Evolutionary conservation across 2,888 invertebrate species (phyloP), one percentile per base, ranked within the genome.

Genomic region (Andrena hattorfiana): DNA sequence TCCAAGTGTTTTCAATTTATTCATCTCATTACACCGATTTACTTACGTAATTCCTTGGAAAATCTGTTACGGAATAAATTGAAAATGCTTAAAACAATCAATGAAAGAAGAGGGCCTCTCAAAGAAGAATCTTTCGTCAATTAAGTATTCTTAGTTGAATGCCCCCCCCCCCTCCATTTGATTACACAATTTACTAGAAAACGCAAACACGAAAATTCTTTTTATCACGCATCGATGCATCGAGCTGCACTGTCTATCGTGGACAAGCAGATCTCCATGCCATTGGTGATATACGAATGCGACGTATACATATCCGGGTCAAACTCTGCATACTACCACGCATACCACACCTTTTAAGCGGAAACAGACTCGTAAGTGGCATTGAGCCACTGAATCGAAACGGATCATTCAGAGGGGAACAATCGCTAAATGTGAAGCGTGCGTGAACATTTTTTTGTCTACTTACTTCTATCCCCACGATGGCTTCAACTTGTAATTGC

Each of bases 341-440:
- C 59, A 16, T 35, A 69, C 76, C 42, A 30, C 35, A 30, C 70
- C 49, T 71, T 60, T 56, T 32, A 49, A 71, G 42, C 56, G 56
- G 60, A 66, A 77, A 59, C 42, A 23, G 56, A 56, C 56, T 56
- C 23, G 54, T 13, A 35, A 68, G 28, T 71, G 77, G 64, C 71
- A 77, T 77, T 77, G 77, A 77, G 56, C 30, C 42, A 42, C 16
- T 32, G 64, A 73, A 28, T 64, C n/a, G 64, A 77, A 56, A 70
- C 63, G 64, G 35, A 71, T 32, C n/a, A 3, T 16, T 60, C 56
- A 13, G 42, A 48, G 59, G 48, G 71, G 64, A 60, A 64, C 49
- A 8, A 30, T 49, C 59, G 48, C 23, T 35, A 66, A 42, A 59
- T 66, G 54, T 26, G 32, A 49, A 60, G 35, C 66, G 26, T 51